phyloP scores from a whole-genome alignment of 2,113 vertebrate species.

The Entomyzon cyanotis region DNA sequence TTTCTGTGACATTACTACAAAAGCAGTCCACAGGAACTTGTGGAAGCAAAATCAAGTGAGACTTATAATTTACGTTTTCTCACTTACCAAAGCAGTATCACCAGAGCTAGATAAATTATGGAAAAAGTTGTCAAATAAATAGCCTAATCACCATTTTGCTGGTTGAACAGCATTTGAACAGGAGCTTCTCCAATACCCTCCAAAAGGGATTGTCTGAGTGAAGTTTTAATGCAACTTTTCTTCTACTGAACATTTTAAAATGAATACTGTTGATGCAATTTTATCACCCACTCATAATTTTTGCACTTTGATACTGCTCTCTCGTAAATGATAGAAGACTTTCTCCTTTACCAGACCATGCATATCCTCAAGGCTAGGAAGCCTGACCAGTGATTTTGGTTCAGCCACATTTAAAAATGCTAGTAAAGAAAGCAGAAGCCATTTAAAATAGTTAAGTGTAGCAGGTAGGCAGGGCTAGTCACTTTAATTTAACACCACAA shows the following conservation, averaged over 20 bases:
- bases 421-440: not conserved
- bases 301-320: not conserved
- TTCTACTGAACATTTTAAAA: not conserved
- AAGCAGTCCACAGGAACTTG: not conserved
- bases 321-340: not conserved
- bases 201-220: not conserved
- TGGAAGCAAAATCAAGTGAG: not conserved
- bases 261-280: not conserved
- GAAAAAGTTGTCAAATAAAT: not conserved
- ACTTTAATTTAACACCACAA: slow-evolving; percentile 49
- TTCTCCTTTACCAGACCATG: not conserved
- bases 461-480: slow-evolving; percentile 3
- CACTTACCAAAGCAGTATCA: slow-evolving; percentile 1
- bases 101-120: not conserved
- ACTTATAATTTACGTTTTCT: not conserved
- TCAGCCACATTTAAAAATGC: not conserved
- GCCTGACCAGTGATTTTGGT: not conserved
- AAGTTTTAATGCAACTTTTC: not conserved
- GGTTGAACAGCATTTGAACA: not conserved
- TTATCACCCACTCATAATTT: not conserved
- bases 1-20: not conserved
- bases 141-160: not conserved
- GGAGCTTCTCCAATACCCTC: not conserved
- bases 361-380: not conserved
- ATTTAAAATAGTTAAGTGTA: not conserved